These are phyloP conservation scores for Polydrusus tereticollis DNA, from an alignment of 2,888 invertebrate species.

Conservation along the genomic window DNA sequence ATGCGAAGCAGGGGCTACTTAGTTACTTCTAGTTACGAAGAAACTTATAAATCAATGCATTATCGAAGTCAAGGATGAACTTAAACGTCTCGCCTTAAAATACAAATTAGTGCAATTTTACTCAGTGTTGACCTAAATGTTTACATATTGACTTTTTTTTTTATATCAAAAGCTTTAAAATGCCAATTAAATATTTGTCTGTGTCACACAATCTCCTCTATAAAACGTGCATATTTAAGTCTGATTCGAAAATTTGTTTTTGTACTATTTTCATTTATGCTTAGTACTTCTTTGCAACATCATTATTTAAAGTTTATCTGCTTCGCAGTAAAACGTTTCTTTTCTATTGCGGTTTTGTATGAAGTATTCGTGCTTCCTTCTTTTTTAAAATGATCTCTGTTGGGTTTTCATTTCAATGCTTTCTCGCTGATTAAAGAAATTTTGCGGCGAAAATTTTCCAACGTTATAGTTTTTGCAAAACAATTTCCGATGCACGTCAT, in stretches of 20 bases:
- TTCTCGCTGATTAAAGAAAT: conserved; percentile 15
- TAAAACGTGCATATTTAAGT: too few relatives aligned
- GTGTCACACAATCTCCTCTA: too few relatives aligned
- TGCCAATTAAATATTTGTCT: too few relatives aligned
- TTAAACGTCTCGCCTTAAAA: too few relatives aligned
- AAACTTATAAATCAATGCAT: too few relatives aligned
- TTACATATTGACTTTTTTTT: too few relatives aligned
- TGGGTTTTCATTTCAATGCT: neutral
- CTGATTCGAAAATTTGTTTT: neutral
- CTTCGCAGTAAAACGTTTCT: neutral
- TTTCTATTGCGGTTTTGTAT: neutral
- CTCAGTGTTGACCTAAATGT: too few relatives aligned
- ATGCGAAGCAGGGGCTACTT: too few relatives aligned
- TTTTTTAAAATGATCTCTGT: neutral
- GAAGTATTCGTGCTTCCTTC: neutral
- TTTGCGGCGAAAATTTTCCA: neutral
- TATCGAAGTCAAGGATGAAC: too few relatives aligned
- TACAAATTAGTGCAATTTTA: too few relatives aligned
- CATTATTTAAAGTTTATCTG: neutral
- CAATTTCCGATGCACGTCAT: neutral
- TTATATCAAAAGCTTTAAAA: too few relatives aligned
- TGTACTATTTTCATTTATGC: neutral
- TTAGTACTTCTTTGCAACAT: neutral
- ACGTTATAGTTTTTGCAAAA: neutral
- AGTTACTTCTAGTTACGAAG: too few relatives aligned